A percentile compares a stretch with the other conserved stretches of the same genome.
phyloP scores from a whole-genome alignment of 2,113 vertebrate genomes.

The Microcebus ravelobensis region DNA sequence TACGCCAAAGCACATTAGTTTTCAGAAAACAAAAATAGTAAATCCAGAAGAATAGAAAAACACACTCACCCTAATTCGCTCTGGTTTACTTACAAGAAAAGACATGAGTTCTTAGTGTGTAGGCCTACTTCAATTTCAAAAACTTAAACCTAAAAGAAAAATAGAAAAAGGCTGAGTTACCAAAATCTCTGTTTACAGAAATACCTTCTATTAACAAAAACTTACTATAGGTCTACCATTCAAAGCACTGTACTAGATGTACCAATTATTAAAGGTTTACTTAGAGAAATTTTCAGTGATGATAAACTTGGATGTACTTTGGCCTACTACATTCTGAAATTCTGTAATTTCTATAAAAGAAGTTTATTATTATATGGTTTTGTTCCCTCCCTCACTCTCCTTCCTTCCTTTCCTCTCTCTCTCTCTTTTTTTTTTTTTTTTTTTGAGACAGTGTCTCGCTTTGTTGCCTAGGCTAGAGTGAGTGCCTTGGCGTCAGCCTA shows the following conservation, averaged over 20 bases:
- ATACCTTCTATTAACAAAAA: constrained; percentile 12
- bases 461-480: too few relatives aligned
- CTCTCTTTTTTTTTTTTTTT: too few relatives aligned
- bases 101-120: constrained; percentile 86
- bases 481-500: too few relatives aligned
- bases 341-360: not conserved
- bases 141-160: constrained; percentile 78
- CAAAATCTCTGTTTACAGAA: constrained; percentile 41
- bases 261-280: not conserved
- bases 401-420: too few relatives aligned
- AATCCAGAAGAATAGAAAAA: constrained; percentile 79
- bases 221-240: not conserved
- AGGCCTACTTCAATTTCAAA: constrained; percentile 73
- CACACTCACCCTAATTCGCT: constrained; percentile 89
- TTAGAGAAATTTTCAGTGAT: not conserved
- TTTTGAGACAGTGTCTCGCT: too few relatives aligned
- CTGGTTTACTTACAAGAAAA: constrained; percentile 91
- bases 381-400: too few relatives aligned
- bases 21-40: constrained; percentile 69
- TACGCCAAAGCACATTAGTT: constrained; percentile 48
- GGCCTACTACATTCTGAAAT: constrained; percentile 6
- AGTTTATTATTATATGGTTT: not conserved
- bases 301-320: not conserved
- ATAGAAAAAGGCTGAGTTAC: constrained; percentile 56
- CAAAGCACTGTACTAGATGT: not conserved